A percentile compares a stretch with the other conserved stretches of the same genome.
Conservation (phyloP, 2,113 vertebrate species). For the Scopus umbretta region DNA sequence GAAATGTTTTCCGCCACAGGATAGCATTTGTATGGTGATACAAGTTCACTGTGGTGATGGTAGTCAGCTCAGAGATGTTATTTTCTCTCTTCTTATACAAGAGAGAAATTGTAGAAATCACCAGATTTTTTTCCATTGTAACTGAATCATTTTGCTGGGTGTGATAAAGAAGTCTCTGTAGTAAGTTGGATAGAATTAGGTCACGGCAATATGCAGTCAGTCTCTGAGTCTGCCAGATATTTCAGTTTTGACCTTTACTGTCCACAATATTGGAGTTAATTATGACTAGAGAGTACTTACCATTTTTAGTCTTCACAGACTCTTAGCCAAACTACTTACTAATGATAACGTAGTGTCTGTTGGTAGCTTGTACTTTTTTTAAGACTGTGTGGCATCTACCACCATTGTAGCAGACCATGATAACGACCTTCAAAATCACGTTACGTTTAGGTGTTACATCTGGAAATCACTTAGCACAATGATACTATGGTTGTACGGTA, state of each 20-base stretch:
- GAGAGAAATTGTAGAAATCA: background rate
- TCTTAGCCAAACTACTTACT: background rate
- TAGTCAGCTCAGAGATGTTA: background rate
- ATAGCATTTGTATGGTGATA: background rate
- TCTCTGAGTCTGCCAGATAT: slow-evolving; percentile 9
- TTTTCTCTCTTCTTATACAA: background rate
- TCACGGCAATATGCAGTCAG: slow-evolving; percentile 14
- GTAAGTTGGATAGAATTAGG: slow-evolving; percentile 39
- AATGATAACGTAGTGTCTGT: background rate
- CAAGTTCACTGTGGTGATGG: background rate
- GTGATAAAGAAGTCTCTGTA: slow-evolving; percentile 52
- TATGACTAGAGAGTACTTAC: background rate
- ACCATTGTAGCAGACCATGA: background rate
- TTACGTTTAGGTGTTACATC: background rate
- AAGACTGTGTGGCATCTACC: background rate
- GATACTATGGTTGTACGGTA: too few relatives aligned
- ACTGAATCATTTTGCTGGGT: background rate
- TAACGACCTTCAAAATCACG: background rate
- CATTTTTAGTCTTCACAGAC: background rate
- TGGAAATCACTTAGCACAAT: background rate
- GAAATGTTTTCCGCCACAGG: background rate
- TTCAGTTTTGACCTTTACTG: slow-evolving; percentile 51
- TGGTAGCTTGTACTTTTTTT: background rate
- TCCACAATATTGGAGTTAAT: background rate
- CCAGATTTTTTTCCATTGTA: background rate